phyloP scores from a whole-genome alignment of 2,888 invertebrate species.

The Argyra leucocephala region DNA sequence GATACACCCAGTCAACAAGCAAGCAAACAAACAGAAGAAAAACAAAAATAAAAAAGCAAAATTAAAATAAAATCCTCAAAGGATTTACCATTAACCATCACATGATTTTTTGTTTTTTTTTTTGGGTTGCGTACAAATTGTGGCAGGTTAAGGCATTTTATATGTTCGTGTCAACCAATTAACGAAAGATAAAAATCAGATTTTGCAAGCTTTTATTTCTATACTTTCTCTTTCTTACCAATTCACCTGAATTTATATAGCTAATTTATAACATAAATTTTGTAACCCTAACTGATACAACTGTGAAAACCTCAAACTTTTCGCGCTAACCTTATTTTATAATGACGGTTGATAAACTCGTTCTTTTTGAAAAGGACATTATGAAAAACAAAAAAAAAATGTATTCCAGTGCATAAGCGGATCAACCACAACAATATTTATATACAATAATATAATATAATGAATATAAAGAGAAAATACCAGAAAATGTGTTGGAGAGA shows the following conservation, averaged over 20 bases:
- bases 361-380: too few relatives aligned
- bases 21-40: neutral
- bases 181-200: conserved; percentile 7
- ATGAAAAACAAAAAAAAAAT: too few relatives aligned
- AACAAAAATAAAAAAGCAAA: neutral
- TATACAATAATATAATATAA: too few relatives aligned
- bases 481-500: too few relatives aligned
- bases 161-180: conserved; percentile 12
- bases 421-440: too few relatives aligned
- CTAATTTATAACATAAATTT: neutral
- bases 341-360: too few relatives aligned
- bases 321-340: too few relatives aligned
- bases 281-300: too few relatives aligned
- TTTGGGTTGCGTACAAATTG: conserved; percentile 10
- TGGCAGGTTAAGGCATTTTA: neutral
- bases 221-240: neutral
- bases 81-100: neutral
- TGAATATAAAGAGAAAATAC: too few relatives aligned
- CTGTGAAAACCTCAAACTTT: too few relatives aligned
- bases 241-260: neutral
- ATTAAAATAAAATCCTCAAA: neutral
- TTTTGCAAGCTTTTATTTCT: neutral
- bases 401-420: too few relatives aligned
- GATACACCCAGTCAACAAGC: neutral
- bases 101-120: neutral